Conservation (phyloP, 2,797 vertebrate genomes). For the Buceros bicornis region DNA sequence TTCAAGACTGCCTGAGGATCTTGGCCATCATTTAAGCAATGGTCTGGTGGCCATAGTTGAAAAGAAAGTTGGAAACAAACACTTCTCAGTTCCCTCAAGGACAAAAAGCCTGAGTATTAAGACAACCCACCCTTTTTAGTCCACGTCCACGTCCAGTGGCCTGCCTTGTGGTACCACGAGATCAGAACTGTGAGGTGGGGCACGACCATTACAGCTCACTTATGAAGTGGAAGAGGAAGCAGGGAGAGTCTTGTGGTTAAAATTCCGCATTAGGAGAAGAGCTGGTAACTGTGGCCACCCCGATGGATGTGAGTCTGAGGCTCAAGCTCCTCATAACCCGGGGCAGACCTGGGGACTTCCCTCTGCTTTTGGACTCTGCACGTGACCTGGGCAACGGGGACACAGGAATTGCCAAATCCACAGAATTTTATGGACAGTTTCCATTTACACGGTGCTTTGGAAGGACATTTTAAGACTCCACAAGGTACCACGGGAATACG, state of each 20-base stretch:
- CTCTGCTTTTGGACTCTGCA: background rate
- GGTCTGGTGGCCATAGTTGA: background rate
- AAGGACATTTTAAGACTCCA: background rate
- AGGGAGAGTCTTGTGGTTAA: background rate
- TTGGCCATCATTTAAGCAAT: background rate
- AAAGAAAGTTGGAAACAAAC: background rate
- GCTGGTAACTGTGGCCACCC: fast-evolving
- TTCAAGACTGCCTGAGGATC: background rate
- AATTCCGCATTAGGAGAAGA: background rate
- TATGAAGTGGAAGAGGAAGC: background rate
- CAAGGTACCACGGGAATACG: background rate
- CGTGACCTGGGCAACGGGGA: fast-evolving
- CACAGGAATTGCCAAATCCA: background rate
- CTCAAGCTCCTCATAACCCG: background rate
- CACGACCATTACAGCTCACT: background rate
- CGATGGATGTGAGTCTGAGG: fast-evolving
- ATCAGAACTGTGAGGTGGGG: fast-evolving
- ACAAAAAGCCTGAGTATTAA: background rate
- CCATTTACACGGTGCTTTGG: background rate
- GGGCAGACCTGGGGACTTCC: background rate
- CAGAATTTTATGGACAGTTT: background rate
- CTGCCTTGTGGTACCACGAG: background rate
- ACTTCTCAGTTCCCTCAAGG: background rate
- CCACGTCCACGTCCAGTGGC: background rate
- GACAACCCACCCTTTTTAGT: background rate